phyloP scores from a whole-genome alignment of 2,888 invertebrate species.

The Litoditis marina region DNA sequence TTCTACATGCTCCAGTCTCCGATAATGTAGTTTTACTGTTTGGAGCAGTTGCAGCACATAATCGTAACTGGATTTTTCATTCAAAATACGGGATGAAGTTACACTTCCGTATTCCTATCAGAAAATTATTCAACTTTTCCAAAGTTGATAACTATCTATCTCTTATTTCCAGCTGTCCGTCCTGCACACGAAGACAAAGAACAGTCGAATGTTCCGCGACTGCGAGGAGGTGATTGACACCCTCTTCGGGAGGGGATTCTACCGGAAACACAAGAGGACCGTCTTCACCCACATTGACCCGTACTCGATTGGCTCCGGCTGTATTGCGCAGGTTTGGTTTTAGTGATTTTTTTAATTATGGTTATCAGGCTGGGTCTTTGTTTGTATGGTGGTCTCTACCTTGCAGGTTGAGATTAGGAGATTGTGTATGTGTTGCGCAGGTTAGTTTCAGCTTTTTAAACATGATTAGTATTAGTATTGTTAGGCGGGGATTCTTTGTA shows the following conservation, averaged over 20 bases:
- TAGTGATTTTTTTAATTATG: not conserved
- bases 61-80: too few relatives aligned
- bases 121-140: too few relatives aligned
- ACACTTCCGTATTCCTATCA: too few relatives aligned
- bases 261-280: slow-evolving; percentile 46
- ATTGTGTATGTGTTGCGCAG: not conserved
- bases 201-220: slow-evolving; percentile 39
- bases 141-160: too few relatives aligned
- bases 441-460: not conserved
- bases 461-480: too few relatives aligned
- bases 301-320: slow-evolving; percentile 66
- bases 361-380: not conserved
- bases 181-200: slow-evolving; percentile 48
- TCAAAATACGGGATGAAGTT: too few relatives aligned
- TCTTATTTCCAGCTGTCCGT: slow-evolving; percentile 40
- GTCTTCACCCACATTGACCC: slow-evolving; percentile 63
- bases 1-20: too few relatives aligned
- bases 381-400: not conserved
- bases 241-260: slow-evolving; percentile 47
- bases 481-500: too few relatives aligned
- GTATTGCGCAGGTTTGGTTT: slow-evolving; percentile 65
- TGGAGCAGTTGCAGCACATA: too few relatives aligned
- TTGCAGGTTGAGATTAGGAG: too few relatives aligned
- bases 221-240: slow-evolving; percentile 31
- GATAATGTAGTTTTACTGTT: too few relatives aligned